phyloP scores from a whole-genome alignment of 2,888 invertebrate species.

The Drosophila tanythrix region DNA sequence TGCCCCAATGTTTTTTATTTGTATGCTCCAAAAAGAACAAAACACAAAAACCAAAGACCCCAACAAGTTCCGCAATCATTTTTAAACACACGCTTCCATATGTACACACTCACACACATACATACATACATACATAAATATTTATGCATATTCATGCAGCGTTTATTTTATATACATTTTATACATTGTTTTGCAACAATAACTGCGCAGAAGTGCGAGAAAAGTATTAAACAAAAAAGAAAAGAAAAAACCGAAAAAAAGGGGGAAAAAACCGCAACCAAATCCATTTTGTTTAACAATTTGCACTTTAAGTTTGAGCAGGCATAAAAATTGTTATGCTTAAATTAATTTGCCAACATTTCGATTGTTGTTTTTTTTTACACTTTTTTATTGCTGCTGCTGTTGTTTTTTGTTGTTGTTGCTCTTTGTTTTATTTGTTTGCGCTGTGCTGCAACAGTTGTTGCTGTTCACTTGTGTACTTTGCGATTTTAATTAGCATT shows the following conservation, averaged over 20 bases:
- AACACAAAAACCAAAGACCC: background rate
- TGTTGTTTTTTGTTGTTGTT: conserved; percentile 4
- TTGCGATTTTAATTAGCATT: conserved; percentile 51
- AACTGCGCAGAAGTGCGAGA: conserved; percentile 44
- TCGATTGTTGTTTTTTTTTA: conserved; percentile 4
- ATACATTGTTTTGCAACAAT: conserved; percentile 20
- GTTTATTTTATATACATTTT: conserved; percentile 27
- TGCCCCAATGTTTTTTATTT: conserved; percentile 2
- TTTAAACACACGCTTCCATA: conserved; percentile 54
- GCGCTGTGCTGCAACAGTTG: conserved; percentile 23
- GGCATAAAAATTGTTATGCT: conserved; percentile 56
- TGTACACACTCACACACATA: conserved; percentile 7
- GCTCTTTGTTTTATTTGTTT: conserved; percentile 3
- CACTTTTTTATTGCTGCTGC: background rate
- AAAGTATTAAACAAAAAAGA: conserved; percentile 3
- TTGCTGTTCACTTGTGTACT: conserved; percentile 19
- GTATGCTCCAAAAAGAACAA: conserved; percentile 11
- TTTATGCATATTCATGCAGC: conserved; percentile 29
- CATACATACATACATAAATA: conserved; percentile 3
- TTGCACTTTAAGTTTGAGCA: conserved; percentile 51
- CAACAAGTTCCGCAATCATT: conserved; percentile 59
- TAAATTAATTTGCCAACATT: conserved; percentile 44
- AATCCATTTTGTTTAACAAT: conserved; percentile 46
- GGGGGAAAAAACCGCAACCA: background rate
- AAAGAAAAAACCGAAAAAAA: background rate